These are phyloP conservation scores for Leucophenga maculata DNA, from an alignment of 2,888 invertebrate genomes.

Conservation along the genomic window DNA sequence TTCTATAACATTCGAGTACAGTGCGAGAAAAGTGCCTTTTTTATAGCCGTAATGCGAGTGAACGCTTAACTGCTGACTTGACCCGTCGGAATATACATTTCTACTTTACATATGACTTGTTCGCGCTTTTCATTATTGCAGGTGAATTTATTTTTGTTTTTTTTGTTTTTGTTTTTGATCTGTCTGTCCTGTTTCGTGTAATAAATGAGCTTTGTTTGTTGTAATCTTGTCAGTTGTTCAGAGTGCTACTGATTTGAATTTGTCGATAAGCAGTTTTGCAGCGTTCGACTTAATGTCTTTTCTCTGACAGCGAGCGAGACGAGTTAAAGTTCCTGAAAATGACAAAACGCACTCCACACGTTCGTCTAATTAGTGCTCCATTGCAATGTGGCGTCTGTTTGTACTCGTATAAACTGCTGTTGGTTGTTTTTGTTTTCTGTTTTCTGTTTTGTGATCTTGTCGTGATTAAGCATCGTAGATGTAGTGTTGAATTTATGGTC, in stretches of 20 bases:
- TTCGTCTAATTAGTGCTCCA: slow-evolving; percentile 57
- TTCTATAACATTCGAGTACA: too few relatives aligned
- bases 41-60: slow-evolving; percentile 46
- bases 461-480: slow-evolving; percentile 7
- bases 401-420: too few relatives aligned
- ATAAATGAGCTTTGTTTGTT: slow-evolving; percentile 27
- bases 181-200: background rate
- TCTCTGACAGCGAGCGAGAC: slow-evolving; percentile 10
- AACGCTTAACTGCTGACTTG: background rate
- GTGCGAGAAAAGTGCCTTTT: too few relatives aligned
- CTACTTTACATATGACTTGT: slow-evolving; percentile 5
- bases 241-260: slow-evolving; percentile 52
- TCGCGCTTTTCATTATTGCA: slow-evolving; percentile 9
- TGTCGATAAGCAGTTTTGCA: slow-evolving; percentile 48
- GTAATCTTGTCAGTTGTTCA: slow-evolving; percentile 38
- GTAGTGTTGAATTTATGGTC: slow-evolving; percentile 17
- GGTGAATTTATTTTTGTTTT: slow-evolving; percentile 16
- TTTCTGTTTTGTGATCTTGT: background rate
- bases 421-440: background rate
- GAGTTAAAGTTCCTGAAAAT: slow-evolving; percentile 13
- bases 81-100: background rate
- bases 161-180: too few relatives aligned
- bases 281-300: slow-evolving; percentile 47
- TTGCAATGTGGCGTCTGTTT: background rate
- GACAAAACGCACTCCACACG: slow-evolving; percentile 61